These are phyloP conservation scores for Melitaea athalia DNA, from an alignment of 2,888 invertebrate genomes.

Conservation along the genomic window DNA sequence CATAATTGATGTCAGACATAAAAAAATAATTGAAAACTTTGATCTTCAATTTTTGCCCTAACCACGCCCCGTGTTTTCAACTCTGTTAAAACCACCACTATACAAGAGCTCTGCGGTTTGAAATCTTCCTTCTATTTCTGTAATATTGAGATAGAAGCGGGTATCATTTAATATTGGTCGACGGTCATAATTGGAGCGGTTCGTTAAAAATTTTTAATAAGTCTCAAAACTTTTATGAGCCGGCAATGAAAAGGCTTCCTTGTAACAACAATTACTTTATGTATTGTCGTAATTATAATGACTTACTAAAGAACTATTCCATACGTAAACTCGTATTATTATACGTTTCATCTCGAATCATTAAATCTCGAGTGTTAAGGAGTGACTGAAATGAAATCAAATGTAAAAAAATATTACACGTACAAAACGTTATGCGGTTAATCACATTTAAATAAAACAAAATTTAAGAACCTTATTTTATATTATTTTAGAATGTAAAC, in stretches of 20 bases:
- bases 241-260: constrained; percentile 66
- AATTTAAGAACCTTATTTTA: no score
- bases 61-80: constrained; percentile 67
- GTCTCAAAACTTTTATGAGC: constrained; percentile 69
- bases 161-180: constrained; percentile 45
- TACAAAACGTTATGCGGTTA: no score
- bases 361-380: no score
- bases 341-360: no score
- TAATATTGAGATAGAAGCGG: constrained; percentile 5
- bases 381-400: no score
- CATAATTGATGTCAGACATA: constrained; percentile 37
- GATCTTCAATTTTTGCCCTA: constrained; percentile 61
- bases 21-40: constrained; percentile 54
- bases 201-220: constrained; percentile 73
- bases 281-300: constrained; percentile 48
- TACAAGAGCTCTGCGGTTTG: constrained; percentile 29
- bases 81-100: constrained; percentile 53
- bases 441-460: no score
- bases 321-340: no score
- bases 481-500: no score
- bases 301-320: not conserved
- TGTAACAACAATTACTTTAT: constrained; percentile 63
- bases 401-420: no score
- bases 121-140: constrained; percentile 6
- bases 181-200: constrained; percentile 63